Conservation (phyloP, 2,113 vertebrate genomes). For the Mungos mungo region DNA sequence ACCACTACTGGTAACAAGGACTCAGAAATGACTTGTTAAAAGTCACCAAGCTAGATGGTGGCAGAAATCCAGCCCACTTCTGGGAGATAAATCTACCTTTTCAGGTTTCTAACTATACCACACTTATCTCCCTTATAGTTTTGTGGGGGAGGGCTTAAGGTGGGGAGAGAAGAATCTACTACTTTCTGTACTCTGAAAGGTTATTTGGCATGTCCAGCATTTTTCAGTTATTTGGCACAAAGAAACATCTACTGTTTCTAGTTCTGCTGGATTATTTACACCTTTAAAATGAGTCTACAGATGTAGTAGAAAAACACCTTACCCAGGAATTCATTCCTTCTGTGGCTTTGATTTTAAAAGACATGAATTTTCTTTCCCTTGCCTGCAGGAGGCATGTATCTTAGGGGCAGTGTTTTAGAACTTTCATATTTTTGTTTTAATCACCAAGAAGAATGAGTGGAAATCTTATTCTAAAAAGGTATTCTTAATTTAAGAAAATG, state of each 20-base stretch:
- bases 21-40: constrained; percentile 11
- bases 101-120: neutral
- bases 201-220: neutral
- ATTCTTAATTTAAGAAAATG: constrained; percentile 17
- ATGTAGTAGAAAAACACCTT: neutral
- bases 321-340: constrained; percentile 53
- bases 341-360: constrained; percentile 50
- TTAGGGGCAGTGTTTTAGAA: constrained; percentile 33
- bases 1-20: neutral
- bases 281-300: constrained; percentile 41
- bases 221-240: constrained; percentile 25
- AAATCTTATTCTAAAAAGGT: constrained; percentile 25
- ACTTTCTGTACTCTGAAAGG: neutral
- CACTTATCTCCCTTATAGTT: neutral
- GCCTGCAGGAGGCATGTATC: constrained; percentile 37
- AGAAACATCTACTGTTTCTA: constrained; percentile 20
- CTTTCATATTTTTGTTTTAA: constrained; percentile 30
- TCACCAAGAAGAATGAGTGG: constrained; percentile 32
- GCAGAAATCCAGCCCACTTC: neutral
- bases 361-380: constrained; percentile 41
- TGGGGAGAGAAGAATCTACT: neutral
- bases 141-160: neutral
- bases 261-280: constrained; percentile 51
- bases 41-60: neutral
- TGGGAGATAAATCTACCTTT: neutral